Evolutionary conservation across 2,113 vertebrate species (phyloP).

Genomic region (Aphelocoma coerulescens): DNA sequence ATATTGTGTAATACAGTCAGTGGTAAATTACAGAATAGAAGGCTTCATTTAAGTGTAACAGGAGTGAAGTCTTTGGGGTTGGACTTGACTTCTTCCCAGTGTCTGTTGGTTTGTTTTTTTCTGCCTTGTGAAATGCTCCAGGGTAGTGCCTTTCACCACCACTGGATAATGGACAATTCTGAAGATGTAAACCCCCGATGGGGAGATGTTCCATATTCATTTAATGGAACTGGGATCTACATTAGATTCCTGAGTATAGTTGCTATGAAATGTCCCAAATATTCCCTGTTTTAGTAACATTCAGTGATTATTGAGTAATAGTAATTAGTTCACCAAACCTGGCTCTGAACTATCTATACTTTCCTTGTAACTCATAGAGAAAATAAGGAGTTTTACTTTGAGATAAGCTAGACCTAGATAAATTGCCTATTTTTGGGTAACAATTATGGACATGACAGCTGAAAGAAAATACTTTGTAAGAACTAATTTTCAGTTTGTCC

Average conservation of each 20-base stretch:
- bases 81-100: background rate
- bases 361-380: background rate
- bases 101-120: background rate
- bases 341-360: background rate
- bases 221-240: background rate
- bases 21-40: background rate
- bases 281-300: background rate
- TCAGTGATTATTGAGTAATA: background rate
- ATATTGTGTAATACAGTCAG: background rate
- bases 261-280: background rate
- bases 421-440: background rate
- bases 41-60: background rate
- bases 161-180: accelerated
- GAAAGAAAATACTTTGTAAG: background rate
- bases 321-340: background rate
- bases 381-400: background rate
- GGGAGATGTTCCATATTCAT: background rate
- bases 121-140: background rate
- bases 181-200: background rate
- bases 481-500: background rate
- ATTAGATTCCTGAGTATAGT: background rate
- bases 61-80: background rate
- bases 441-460: background rate
- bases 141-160: background rate
- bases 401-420: background rate